phyloP scores from a whole-genome alignment of 2,113 vertebrate species.

The Dicerorhinus sumatrensis region DNA sequence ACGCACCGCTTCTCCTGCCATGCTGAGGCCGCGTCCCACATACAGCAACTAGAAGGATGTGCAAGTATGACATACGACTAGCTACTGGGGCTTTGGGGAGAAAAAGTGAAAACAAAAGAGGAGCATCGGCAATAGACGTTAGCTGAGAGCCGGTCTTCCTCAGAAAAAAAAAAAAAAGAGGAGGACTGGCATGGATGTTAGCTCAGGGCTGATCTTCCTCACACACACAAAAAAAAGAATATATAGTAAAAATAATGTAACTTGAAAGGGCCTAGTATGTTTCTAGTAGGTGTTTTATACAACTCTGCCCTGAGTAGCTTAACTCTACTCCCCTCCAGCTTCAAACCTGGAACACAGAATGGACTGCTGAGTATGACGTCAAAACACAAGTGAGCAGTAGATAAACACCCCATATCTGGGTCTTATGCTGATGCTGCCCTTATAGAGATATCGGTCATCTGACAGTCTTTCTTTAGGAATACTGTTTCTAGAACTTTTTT shows the following conservation, averaged over 20 bases:
- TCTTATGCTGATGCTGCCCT: neutral
- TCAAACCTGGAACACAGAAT: neutral
- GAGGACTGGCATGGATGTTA: too few relatives aligned
- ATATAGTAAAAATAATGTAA: neutral
- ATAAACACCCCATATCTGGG: neutral
- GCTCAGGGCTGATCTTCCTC: too few relatives aligned
- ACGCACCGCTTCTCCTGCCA: too few relatives aligned
- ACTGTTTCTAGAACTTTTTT: neutral
- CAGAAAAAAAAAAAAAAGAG: too few relatives aligned
- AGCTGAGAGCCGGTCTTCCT: too few relatives aligned
- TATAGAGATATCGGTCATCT: neutral
- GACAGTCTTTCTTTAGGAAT: conserved; percentile 21
- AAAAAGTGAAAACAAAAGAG: too few relatives aligned
- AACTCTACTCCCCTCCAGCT: neutral
- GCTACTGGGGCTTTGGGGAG: too few relatives aligned
- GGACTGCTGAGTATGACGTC: neutral
- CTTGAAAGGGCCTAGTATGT: neutral
- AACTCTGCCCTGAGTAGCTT: neutral
- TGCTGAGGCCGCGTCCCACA: too few relatives aligned
- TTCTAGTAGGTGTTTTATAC: neutral
- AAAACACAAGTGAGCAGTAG: neutral
- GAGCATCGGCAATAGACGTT: too few relatives aligned
- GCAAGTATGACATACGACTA: too few relatives aligned
- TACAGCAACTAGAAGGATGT: too few relatives aligned
- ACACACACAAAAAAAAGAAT: neutral